These are phyloP conservation scores for Chiridota heheva DNA, from an alignment of 35 echinoderm and acorn worm species.

Conservation along the genomic window DNA sequence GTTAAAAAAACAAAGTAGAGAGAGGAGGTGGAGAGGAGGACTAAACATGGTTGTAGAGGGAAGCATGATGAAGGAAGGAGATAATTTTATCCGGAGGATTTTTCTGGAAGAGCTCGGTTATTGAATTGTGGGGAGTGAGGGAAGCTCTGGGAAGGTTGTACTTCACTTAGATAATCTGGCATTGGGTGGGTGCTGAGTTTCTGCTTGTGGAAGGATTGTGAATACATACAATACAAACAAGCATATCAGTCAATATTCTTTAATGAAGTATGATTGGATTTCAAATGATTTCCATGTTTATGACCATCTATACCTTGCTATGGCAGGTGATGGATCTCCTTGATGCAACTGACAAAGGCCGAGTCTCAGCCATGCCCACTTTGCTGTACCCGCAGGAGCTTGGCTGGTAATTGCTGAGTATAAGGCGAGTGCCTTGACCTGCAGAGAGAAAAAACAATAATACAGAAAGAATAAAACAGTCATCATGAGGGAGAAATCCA, in stretches of 20 bases:
- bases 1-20: too few relatives aligned
- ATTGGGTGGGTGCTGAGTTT: too few relatives aligned
- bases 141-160: too few relatives aligned
- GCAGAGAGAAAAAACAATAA: background rate
- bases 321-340: slow-evolving; percentile 62
- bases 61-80: too few relatives aligned
- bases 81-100: too few relatives aligned
- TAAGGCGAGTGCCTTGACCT: slow-evolving; percentile 68
- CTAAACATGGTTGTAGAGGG: too few relatives aligned
- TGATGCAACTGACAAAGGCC: slow-evolving; percentile 86
- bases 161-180: too few relatives aligned
- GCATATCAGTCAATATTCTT: background rate
- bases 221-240: background rate
- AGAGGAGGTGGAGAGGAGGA: too few relatives aligned
- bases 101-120: too few relatives aligned
- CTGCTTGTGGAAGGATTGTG: background rate
- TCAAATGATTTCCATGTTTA: background rate
- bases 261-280: background rate
- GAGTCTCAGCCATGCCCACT: slow-evolving; percentile 95
- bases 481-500: background rate
- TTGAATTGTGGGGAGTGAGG: too few relatives aligned
- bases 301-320: slow-evolving; percentile 54
- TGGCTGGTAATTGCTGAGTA: slow-evolving; percentile 67
- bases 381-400: slow-evolving; percentile 65
- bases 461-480: background rate